Evolutionary conservation across 2,888 invertebrate species (phyloP).

Genomic region (Desoria tigrina): DNA sequence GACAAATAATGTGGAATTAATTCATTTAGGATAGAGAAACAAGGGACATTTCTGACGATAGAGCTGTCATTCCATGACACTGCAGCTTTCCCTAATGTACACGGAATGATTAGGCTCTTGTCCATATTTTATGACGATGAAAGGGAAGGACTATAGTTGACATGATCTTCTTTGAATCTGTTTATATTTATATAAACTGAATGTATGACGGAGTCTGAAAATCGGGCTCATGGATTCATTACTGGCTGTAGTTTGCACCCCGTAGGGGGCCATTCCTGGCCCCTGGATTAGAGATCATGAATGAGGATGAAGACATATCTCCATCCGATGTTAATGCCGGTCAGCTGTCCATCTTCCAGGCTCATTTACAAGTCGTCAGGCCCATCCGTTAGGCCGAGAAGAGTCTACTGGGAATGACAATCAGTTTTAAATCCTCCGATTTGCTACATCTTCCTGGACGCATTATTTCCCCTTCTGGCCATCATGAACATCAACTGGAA

Average conservation of each 20-base stretch:
- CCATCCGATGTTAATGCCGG: constrained; percentile 19
- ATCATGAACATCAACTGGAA: not conserved
- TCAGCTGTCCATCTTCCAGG: constrained; percentile 29
- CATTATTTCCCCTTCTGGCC: not conserved
- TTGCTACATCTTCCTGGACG: not conserved
- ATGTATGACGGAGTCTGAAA: too few relatives aligned
- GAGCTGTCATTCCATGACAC: too few relatives aligned
- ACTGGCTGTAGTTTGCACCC: not conserved
- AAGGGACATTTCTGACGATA: too few relatives aligned
- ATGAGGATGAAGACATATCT: constrained; percentile 1
- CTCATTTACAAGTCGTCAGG: constrained; percentile 31
- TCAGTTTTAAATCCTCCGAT: constrained; percentile 6
- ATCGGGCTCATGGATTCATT: not conserved
- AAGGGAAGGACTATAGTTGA: too few relatives aligned
- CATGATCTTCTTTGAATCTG: too few relatives aligned
- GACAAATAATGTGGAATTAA: too few relatives aligned
- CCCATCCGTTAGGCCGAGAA: not conserved
- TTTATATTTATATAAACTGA: too few relatives aligned
- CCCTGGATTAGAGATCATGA: not conserved
- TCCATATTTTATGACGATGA: too few relatives aligned
- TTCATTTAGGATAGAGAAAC: too few relatives aligned
- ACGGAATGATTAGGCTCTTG: too few relatives aligned
- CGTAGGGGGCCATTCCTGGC: constrained; percentile 5
- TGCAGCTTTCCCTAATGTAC: too few relatives aligned
- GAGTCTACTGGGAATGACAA: constrained; percentile 3